Base-by-base conservation (phyloP, 2,113 vertebrate species). In the Grammomys surdaster region DNA sequence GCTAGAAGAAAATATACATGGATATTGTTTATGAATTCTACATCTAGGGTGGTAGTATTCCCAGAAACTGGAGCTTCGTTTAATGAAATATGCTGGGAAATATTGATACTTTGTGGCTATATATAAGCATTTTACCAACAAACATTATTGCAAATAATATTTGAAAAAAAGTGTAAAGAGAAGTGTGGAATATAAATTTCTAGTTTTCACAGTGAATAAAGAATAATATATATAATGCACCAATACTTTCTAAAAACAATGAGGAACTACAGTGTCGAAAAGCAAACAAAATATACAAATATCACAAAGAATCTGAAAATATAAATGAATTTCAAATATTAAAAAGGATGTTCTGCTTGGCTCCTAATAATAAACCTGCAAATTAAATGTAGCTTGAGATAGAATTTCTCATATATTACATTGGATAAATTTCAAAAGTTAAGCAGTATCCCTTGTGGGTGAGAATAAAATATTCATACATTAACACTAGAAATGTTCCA, bases 381-480 rank as follows among this genome's bases (percentile, higher is more conserved):
- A 96, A 92, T 94, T 81, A 91, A 51, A 82, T 76, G 16, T 73
- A 73, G 28, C 22, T 36, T 51, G 56, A 72, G 75, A 94, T 84
- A 22, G 19, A 75, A 65, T 84, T 93, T 93, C 48, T 93, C 69
- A 58, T 17, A 78, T 94, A 91, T 90, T 94, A 78, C 24, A 20
- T 76, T 85, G 92, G 75, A 85, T 93, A 76, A 90, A 84, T 85
- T 95, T 94, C 95, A 92, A 81, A 84, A 84, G 43, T 72, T 75
- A 82, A 40, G n/a, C 80, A 93, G 33, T 85, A 88, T 28, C 20
- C 16, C 95, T n/a, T 92, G 22, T 69, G 81, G 51, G n/a, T 86
- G n/a, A 81, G 78, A 36, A 69, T 93, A 40, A 91, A 40, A 82
- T 70, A 91, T 85, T 80, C 51, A 3, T 73, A n/a, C 14, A 60